A percentile compares a stretch with the other conserved stretches of the same genome.
phyloP scores from a whole-genome alignment of 2,797 vertebrate genomes.

The Tokudaia muenninki region DNA sequence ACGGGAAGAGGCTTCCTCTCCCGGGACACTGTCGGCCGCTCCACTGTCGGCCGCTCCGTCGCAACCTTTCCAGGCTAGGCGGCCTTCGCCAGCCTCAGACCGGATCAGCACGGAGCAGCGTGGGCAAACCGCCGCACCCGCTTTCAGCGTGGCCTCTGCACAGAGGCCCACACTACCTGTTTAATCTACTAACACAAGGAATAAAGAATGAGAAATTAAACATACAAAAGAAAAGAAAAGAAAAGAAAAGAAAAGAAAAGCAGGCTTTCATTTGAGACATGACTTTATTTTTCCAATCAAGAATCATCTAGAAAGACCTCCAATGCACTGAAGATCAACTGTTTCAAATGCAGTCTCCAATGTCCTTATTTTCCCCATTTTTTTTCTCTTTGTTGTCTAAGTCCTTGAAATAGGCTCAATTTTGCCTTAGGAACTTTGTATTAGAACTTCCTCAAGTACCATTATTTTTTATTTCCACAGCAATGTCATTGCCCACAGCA shows the following conservation, averaged over 20 bases:
- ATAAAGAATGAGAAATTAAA: conserved; percentile 71
- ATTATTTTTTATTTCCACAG: conserved; percentile 10
- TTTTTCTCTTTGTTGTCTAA: conserved; percentile 4
- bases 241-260: too few species aligned
- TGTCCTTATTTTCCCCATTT: not conserved
- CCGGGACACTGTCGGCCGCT: too few species aligned
- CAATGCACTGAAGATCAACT: not conserved
- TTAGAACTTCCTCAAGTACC: not conserved
- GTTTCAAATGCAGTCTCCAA: not conserved
- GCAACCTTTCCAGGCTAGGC: too few species aligned
- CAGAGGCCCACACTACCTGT: too few species aligned
- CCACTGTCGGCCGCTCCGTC: too few species aligned
- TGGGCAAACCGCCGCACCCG: too few species aligned
- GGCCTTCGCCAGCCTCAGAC: too few species aligned
- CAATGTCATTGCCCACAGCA: not conserved
- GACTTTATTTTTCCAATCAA: not conserved
- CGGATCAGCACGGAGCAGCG: too few species aligned
- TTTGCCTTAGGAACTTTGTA: not conserved
- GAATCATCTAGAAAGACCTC: not conserved
- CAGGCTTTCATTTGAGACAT: not conserved
- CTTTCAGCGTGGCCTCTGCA: too few species aligned
- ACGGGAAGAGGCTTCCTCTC: too few species aligned
- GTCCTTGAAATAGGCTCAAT: not conserved
- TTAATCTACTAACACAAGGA: conserved; percentile 64
- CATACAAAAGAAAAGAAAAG: not conserved